These are phyloP conservation scores for Oriolus oriolus DNA, from an alignment of 2,113 vertebrate genomes.

Conservation along the genomic window DNA sequence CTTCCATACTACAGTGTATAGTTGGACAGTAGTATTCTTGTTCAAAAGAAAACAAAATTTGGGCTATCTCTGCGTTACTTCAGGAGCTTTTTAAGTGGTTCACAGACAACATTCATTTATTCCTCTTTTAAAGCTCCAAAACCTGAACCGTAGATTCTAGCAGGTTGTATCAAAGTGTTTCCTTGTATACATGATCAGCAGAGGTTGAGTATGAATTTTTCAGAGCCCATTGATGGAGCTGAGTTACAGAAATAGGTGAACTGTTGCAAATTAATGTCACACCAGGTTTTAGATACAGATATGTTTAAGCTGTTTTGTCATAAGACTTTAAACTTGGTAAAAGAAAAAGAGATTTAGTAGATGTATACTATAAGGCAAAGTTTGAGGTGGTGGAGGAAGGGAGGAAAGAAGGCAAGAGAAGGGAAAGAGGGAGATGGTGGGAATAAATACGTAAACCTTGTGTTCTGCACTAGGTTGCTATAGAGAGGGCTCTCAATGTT, in stretches of 20 bases:
- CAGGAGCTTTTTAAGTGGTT: neutral
- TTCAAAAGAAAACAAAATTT: neutral
- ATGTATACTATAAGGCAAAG: neutral
- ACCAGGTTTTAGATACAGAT: neutral
- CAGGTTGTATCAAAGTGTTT: neutral
- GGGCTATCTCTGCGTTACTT: neutral
- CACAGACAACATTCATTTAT: neutral
- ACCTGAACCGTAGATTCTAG: neutral
- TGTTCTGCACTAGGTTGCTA: neutral
- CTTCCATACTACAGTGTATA: neutral
- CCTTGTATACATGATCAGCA: neutral
- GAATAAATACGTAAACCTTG: neutral
- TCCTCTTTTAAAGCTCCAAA: neutral
- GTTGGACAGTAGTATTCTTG: neutral
- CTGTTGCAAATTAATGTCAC: neutral
- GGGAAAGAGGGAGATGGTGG: neutral
- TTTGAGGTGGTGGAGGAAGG: neutral
- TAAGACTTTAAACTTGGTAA: neutral
- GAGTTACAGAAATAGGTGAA: neutral
- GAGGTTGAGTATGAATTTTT: neutral
- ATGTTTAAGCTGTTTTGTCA: neutral
- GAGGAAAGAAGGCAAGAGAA: neutral
- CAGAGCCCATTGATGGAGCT: neutral
- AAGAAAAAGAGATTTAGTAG: neutral
- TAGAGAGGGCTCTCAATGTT: neutral